A percentile compares a stretch with the other conserved stretches of the same genome.
phyloP scores from a whole-genome alignment of 2,888 invertebrate genomes.

The Clivina fossor region DNA sequence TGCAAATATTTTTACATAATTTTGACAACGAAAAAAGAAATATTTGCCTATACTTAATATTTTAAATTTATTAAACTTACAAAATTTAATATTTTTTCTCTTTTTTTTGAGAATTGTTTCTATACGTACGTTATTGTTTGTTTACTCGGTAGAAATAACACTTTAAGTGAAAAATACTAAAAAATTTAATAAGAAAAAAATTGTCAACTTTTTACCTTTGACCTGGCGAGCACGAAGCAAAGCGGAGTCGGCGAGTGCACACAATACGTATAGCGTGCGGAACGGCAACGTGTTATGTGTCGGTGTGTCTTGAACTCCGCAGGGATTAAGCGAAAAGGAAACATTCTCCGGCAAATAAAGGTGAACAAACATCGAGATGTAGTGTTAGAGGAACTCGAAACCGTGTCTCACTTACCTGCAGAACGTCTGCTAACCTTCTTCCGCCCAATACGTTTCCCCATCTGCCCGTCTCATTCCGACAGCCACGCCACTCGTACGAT shows the following conservation, averaged over 20 bases:
- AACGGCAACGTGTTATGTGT: no score
- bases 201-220: conserved; percentile 22
- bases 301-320: conserved; percentile 22
- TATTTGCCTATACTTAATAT: no score
- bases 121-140: no score
- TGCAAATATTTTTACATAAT: no score
- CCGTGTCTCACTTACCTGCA: conserved; percentile 29
- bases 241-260: neutral
- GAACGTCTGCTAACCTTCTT: conserved; percentile 9
- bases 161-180: no score
- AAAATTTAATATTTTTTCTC: no score
- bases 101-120: no score
- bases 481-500: no score
- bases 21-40: no score
- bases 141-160: no score
- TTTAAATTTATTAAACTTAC: no score
- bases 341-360: conserved; percentile 34
- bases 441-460: neutral
- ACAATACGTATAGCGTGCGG: neutral
- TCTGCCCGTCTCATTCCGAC: conserved; percentile 3
- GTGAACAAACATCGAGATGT: conserved; percentile 34
- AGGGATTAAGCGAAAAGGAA: conserved; percentile 32
- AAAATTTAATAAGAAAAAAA: no score
- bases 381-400: conserved; percentile 32
- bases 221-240: conserved; percentile 3